Percentiles rank a stretch among this genome's conserved stretches.
Conservation (phyloP, 2,888 invertebrate species). For the Ctenicera cuprea region DNA sequence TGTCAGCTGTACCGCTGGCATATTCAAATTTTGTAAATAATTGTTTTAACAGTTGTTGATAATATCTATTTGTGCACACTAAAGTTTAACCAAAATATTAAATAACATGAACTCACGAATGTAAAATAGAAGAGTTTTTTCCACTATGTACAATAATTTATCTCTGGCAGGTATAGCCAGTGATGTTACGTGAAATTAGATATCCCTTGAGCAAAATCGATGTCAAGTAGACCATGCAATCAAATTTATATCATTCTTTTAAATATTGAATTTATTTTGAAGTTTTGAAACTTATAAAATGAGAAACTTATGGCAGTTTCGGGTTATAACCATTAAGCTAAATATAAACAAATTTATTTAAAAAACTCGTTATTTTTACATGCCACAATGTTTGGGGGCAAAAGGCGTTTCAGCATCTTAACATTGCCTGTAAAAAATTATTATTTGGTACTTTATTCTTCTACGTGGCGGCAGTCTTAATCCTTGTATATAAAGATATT, state of each 20-base stretch:
- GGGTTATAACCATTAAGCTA: too few species aligned
- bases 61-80: background rate
- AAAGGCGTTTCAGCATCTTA: too few species aligned
- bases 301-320: too few species aligned
- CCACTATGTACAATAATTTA: background rate
- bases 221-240: background rate
- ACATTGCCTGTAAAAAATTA: too few species aligned
- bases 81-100: background rate
- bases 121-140: background rate
- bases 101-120: background rate
- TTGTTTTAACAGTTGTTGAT: conserved; percentile 8
- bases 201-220: background rate
- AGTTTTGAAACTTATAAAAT: too few species aligned
- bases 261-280: too few species aligned
- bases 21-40: conserved; percentile 18
- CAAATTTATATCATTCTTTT: background rate
- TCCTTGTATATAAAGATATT: too few species aligned
- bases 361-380: too few species aligned
- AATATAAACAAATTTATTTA: too few species aligned
- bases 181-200: background rate
- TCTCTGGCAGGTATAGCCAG: background rate
- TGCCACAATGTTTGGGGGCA: too few species aligned
- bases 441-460: too few species aligned
- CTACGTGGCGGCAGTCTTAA: too few species aligned
- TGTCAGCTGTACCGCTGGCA: background rate